phyloP scores from a whole-genome alignment of 2,888 invertebrate genomes.

The Clivina fossor region DNA sequence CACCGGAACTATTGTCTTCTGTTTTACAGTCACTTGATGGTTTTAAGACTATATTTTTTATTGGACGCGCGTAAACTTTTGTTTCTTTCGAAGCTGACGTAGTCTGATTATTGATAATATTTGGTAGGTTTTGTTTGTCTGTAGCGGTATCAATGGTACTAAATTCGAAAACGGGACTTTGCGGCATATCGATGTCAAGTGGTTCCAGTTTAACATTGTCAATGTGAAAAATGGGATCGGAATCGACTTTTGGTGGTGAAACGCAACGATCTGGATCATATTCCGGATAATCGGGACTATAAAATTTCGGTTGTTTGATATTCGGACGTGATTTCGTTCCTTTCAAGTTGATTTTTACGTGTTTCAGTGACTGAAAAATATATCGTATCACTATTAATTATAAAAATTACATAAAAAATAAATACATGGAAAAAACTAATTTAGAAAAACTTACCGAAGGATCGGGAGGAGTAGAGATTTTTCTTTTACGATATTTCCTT shows the following conservation, averaged over 20 bases:
- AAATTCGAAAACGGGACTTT: constrained; percentile 21
- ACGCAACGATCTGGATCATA: constrained; percentile 38
- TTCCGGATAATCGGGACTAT: constrained; percentile 45
- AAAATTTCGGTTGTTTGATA: constrained; percentile 51
- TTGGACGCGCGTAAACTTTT: constrained; percentile 4
- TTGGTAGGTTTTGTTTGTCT: background rate
- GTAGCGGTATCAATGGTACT: background rate
- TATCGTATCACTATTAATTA: background rate
- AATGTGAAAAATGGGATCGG: constrained; percentile 38
- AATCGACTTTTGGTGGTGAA: constrained; percentile 27
- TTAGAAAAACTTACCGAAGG: constrained; percentile 19
- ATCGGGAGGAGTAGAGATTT: constrained; percentile 28
- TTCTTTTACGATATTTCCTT: constrained; percentile 28
- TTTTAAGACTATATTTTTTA: too few relatives aligned
- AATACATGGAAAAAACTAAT: background rate
- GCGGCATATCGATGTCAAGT: constrained; percentile 43
- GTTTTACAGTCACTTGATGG: too few relatives aligned
- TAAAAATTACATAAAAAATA: background rate
- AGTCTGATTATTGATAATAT: background rate
- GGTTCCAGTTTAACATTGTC: constrained; percentile 51
- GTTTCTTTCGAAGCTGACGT: background rate
- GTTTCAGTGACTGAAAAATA: constrained; percentile 47
- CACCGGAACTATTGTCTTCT: background rate
- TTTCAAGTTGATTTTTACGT: constrained; percentile 47
- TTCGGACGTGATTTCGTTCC: constrained; percentile 52